These are phyloP conservation scores for Eupithecia insigniata DNA, from an alignment of 2,888 invertebrate genomes.

Conservation along the genomic window DNA sequence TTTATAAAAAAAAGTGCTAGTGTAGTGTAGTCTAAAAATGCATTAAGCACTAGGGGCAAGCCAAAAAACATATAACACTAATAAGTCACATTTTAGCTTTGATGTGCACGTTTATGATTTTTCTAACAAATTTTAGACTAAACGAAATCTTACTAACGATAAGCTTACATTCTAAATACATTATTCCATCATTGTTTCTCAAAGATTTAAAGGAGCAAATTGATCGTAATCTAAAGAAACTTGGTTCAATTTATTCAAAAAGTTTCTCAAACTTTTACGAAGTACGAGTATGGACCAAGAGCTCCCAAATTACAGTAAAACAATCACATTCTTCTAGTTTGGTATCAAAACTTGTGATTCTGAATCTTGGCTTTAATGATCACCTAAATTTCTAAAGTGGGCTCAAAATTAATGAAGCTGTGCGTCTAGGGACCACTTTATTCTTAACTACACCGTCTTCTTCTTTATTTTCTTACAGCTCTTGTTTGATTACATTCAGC, in stretches of 20 bases:
- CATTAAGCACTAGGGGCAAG: no score
- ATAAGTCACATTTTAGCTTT: neutral
- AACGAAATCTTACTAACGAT: no score
- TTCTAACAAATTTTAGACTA: no score
- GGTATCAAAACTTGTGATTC: slow-evolving; percentile 22
- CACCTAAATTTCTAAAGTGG: slow-evolving; percentile 12
- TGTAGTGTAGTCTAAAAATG: no score
- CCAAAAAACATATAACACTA: no score
- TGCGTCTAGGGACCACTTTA: neutral
- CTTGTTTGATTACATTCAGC: no score
- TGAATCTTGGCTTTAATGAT: slow-evolving; percentile 15
- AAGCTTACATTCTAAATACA: neutral
- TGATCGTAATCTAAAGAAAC: slow-evolving; percentile 31
- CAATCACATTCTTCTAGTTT: slow-evolving; percentile 26
- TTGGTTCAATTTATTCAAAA: slow-evolving; percentile 30
- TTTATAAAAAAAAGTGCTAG: neutral
- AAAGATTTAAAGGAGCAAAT: slow-evolving; percentile 26
- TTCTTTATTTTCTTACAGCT: no score
- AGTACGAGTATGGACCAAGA: slow-evolving; percentile 20
- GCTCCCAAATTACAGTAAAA: slow-evolving; percentile 25
- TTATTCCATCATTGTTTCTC: slow-evolving; percentile 20
- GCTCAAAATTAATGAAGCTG: neutral
- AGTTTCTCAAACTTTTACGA: slow-evolving; percentile 22
- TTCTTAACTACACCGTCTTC: neutral
- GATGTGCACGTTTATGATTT: neutral